Evolutionary conservation across 2,888 invertebrate species (phyloP).

Genomic region (Pogonocherus hispidulus): DNA sequence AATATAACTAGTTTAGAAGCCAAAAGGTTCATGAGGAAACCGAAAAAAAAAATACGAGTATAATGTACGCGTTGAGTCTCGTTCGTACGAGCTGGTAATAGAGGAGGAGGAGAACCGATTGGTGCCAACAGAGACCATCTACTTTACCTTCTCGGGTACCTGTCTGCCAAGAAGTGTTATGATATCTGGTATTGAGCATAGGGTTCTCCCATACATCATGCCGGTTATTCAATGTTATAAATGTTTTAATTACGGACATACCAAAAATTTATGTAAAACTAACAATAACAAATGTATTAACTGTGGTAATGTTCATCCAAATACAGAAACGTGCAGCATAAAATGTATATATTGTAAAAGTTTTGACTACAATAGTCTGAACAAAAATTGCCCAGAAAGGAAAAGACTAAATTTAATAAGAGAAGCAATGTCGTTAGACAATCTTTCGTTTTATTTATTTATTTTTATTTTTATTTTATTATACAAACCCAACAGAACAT

Average conservation of each 20-base stretch:
- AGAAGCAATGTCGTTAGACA: slow-evolving; percentile 14
- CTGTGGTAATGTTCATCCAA: neutral
- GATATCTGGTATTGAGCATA: slow-evolving; percentile 15
- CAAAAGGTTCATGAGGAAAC: slow-evolving; percentile 2
- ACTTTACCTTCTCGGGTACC: slow-evolving; percentile 13
- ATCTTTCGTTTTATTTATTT: too few species aligned
- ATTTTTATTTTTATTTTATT: too few species aligned
- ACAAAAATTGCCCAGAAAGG: slow-evolving; percentile 13
- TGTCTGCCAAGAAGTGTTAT: neutral
- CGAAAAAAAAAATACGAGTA: too few species aligned
- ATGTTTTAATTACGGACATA: slow-evolving; percentile 11
- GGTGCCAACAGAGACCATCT: slow-evolving; percentile 8
- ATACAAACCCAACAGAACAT: too few species aligned
- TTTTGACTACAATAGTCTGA: neutral
- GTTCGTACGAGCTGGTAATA: neutral
- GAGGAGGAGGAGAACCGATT: neutral
- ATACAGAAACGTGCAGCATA: slow-evolving; percentile 4
- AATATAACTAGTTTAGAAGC: slow-evolving; percentile 6
- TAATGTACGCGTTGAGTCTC: neutral
- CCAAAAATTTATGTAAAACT: slow-evolving; percentile 12
- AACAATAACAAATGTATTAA: slow-evolving; percentile 4
- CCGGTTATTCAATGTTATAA: slow-evolving; percentile 23
- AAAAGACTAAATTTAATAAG: slow-evolving; percentile 7
- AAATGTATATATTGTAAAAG: slow-evolving; percentile 16
- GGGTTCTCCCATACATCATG: slow-evolving; percentile 20